Evolutionary conservation across 37 sponge, comb jelly and placozoan genomes (phyloP).

Genomic region (Corticium candelabrum): DNA sequence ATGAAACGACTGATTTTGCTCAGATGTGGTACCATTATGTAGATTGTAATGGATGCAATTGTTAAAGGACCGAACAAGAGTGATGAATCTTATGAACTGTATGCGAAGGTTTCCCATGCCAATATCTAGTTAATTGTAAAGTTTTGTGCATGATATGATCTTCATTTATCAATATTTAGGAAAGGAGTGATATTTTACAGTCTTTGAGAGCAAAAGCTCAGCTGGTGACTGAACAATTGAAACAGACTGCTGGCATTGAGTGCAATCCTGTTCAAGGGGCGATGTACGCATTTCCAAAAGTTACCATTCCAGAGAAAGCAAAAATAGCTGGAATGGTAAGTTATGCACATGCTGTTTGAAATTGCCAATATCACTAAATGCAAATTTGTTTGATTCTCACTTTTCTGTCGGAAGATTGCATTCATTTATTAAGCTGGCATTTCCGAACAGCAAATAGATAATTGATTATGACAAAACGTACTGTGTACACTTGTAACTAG

Average conservation of each 20-base stretch:
- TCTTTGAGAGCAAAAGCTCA: conserved; percentile 53
- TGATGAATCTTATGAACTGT: conserved; percentile 51
- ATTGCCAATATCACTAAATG: no score
- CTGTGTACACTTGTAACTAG: no score
- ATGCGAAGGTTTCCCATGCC: no score
- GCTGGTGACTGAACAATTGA: conserved; percentile 44
- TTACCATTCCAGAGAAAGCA: conserved; percentile 72
- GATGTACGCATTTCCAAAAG: conserved; percentile 93
- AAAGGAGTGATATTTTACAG: conserved; percentile 28
- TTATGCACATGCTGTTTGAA: no score
- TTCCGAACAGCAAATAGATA: no score
- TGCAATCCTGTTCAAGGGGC: conserved; percentile 89
- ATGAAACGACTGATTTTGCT: background rate
- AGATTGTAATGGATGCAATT: conserved; percentile 56
- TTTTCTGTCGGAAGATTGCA: no score
- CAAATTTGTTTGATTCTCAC: no score
- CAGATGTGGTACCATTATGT: no score
- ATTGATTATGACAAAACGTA: no score
- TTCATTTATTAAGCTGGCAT: no score
- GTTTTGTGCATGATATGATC: no score
- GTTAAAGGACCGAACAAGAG: conserved; percentile 53
- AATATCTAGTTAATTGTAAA: no score
- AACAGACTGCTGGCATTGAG: conserved; percentile 51
- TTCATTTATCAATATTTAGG: conserved; percentile 11
- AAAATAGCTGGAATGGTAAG: conserved; percentile 44